Conservation (phyloP, 2,113 vertebrate species). For the Rhagologus leucostigma region DNA sequence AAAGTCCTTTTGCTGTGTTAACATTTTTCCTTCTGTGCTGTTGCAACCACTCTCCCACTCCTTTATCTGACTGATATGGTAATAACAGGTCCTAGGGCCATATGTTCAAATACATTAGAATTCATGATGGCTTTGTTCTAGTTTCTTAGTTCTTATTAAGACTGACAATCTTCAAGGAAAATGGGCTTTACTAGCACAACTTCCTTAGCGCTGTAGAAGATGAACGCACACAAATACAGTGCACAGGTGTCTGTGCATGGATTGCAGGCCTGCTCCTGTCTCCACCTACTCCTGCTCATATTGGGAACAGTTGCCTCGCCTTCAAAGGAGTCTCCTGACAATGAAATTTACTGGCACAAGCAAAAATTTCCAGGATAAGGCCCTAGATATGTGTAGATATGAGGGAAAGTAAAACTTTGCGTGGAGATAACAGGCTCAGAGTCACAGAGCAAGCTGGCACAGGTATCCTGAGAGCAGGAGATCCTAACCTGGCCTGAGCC, state of each 20-base stretch:
- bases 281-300: background rate
- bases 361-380: background rate
- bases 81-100: conserved; percentile 63
- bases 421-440: background rate
- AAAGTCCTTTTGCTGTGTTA: conserved; percentile 24
- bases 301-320: background rate
- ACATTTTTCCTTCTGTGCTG: conserved; percentile 51
- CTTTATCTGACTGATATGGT: conserved; percentile 67
- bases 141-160: conserved; percentile 45
- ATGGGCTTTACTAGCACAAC: conserved; percentile 8
- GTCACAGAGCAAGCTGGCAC: background rate
- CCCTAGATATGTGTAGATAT: background rate
- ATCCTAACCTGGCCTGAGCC: background rate
- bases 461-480: background rate
- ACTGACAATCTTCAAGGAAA: conserved; percentile 19
- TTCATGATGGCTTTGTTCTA: conserved; percentile 47
- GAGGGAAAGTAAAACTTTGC: background rate
- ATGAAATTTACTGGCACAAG: background rate
- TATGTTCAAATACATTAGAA: conserved; percentile 68
- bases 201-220: background rate
- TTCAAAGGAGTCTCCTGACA: background rate
- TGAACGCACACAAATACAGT: background rate
- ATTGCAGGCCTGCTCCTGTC: background rate
- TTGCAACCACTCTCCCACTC: conserved; percentile 38
- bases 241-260: background rate